Evolutionary conservation across 2,113 vertebrate genomes (phyloP).

Genomic region (Tyrannus savana): DNA sequence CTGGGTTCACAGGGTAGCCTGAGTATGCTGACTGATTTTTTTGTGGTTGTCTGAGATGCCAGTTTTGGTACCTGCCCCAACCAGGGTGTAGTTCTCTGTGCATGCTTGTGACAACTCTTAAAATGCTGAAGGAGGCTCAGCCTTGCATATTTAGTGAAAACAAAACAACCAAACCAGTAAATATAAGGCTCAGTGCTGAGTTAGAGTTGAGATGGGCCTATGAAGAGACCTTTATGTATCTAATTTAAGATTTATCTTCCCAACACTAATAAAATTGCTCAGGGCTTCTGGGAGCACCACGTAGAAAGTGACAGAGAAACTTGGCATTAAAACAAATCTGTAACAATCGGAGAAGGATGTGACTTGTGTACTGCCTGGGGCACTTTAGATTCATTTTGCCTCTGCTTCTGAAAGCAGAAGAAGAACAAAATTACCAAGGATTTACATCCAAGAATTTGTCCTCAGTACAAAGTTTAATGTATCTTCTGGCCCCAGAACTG

Average conservation of each 20-base stretch:
- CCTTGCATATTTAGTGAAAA: not conserved
- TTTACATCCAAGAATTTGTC: not conserved
- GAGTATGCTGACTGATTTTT: not conserved
- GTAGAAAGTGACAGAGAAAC: not conserved
- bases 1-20: not conserved
- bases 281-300: not conserved
- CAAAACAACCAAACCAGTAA: not conserved
- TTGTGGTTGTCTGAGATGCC: not conserved
- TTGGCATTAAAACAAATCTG: not conserved
- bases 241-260: not conserved
- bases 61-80: not conserved
- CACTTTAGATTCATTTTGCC: not conserved
- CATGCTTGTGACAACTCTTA: fast-evolving
- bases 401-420: not conserved
- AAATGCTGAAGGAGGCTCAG: not conserved
- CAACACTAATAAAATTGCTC: not conserved
- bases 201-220: not conserved
- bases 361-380: not conserved
- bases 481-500: not conserved
- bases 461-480: not conserved
- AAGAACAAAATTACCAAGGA: not conserved
- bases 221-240: not conserved
- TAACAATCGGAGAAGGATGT: not conserved
- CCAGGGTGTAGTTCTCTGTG: not conserved
- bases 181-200: not conserved